Conservation (phyloP, 2,797 vertebrate genomes). For the Smutsia gigantea region DNA sequence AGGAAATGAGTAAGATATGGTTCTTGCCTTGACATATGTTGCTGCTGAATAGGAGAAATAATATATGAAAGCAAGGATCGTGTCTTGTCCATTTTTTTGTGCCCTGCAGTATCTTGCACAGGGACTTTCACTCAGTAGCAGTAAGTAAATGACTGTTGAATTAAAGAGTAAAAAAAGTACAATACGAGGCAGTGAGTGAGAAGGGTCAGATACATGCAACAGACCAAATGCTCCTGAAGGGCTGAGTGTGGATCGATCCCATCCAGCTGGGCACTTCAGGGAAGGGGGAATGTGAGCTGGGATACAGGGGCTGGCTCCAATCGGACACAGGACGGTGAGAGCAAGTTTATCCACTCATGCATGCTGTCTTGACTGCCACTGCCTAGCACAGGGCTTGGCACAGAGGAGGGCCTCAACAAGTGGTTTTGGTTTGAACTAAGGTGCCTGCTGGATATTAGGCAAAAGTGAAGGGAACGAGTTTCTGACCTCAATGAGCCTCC, state of each 20-base stretch:
- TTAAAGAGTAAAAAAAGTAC: conserved; percentile 37
- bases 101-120: background rate
- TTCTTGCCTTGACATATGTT: conserved; percentile 16
- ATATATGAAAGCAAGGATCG: background rate
- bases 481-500: background rate
- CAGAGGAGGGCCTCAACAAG: background rate
- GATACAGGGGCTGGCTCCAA: background rate
- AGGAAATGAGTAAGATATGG: conserved; percentile 45
- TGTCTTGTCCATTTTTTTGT: conserved; percentile 37
- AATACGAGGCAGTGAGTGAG: background rate
- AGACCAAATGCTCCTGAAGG: background rate
- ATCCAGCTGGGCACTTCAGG: background rate
- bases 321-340: background rate
- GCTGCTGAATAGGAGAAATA: background rate
- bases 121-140: background rate
- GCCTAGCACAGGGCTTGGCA: background rate
- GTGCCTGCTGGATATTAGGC: background rate
- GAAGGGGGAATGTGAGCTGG: background rate
- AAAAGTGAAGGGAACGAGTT: background rate
- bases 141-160: background rate
- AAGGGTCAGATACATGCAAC: background rate
- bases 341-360: background rate
- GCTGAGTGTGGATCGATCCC: fast-evolving
- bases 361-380: background rate
- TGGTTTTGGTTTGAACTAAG: background rate